Base-by-base conservation (phyloP, 2,888 invertebrate genomes). In the Agrotis ipsilon region DNA sequence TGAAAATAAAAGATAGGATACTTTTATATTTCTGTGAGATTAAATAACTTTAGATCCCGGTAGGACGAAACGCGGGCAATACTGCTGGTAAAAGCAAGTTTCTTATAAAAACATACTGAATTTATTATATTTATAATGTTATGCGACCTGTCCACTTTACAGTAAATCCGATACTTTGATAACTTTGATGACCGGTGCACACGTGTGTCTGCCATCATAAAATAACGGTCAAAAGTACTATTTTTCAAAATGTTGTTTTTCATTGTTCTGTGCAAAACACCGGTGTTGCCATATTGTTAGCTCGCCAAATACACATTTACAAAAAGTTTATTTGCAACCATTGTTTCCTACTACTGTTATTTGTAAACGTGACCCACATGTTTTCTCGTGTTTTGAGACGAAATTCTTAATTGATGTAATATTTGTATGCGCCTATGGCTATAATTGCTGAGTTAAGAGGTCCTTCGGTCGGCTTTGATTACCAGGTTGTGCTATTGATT, bases 311-410 rank as follows among this genome's bases (percentile, higher is more conserved):
- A 77, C 75, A 77, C 81, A 80, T 87, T 85, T 78, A 84, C 82
- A 88, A 89, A 88, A 86, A 87, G 83, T 82, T 83, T 71, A 75
- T 74, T 75, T 55, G 39, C 65, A 68, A 68, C 88, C 82, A 92
- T 92, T 93, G 93, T 93, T 90, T 83, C 80, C 72, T 75, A 88
- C 81, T 87, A 87, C 88, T 87, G 89, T 90, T 92, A 89, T 82
- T 86, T 78, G 76, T 83, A 82, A 91, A 90, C 91, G 91, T 89
- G 87, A 88, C 81, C 77, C 49, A 72, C 72, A 1, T n/a, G 18
- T 24, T 27, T 24, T 24, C 84, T 82, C 83, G 80, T 87, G 87
- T 89, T 87, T 85, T 74, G 64, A 78, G 82, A 84, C 88, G 39
- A 81, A 88, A 89, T 89, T 88, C 87, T 78, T 89, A 91, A 91